Conservation (phyloP, 1,140 invertebrate species). For the Heliconius melpomene region DNA sequence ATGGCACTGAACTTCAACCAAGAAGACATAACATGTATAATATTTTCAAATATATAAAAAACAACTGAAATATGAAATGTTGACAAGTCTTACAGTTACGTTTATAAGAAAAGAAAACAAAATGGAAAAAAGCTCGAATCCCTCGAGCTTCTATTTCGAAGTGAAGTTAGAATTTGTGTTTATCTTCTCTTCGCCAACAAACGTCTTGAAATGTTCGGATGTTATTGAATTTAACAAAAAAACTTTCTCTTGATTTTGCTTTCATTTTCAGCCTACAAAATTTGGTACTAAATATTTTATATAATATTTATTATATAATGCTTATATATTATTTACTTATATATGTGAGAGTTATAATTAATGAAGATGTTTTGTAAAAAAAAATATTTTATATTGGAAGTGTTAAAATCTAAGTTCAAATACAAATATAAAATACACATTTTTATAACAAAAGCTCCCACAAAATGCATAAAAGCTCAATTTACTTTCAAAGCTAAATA, state of each 20-base stretch:
- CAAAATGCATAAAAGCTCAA: conserved; percentile 1
- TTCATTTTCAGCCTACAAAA: too few species aligned
- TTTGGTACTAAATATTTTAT: too few species aligned
- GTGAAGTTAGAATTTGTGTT: conserved; percentile 17
- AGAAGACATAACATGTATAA: too few species aligned
- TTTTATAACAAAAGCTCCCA: neutral
- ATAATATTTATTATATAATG: too few species aligned
- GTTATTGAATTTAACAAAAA: conserved; percentile 29
- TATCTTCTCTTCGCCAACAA: conserved; percentile 16
- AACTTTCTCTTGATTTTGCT: neutral
- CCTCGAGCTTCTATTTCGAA: neutral
- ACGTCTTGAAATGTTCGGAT: conserved; percentile 6
- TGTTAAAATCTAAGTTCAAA: too few species aligned
- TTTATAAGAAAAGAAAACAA: conserved; percentile 1
- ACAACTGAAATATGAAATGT: neutral
- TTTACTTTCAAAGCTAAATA: conserved; percentile 4
- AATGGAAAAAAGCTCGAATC: neutral
- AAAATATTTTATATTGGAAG: too few species aligned
- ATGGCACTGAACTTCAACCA: too few species aligned
- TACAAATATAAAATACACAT: neutral
- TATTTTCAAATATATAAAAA: too few species aligned
- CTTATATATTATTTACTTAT: too few species aligned
- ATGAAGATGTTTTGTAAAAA: too few species aligned
- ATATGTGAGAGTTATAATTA: too few species aligned
- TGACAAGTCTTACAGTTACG: neutral